phyloP scores from a whole-genome alignment of 1,140 invertebrate species.

The Drosophila chauvacae region DNA sequence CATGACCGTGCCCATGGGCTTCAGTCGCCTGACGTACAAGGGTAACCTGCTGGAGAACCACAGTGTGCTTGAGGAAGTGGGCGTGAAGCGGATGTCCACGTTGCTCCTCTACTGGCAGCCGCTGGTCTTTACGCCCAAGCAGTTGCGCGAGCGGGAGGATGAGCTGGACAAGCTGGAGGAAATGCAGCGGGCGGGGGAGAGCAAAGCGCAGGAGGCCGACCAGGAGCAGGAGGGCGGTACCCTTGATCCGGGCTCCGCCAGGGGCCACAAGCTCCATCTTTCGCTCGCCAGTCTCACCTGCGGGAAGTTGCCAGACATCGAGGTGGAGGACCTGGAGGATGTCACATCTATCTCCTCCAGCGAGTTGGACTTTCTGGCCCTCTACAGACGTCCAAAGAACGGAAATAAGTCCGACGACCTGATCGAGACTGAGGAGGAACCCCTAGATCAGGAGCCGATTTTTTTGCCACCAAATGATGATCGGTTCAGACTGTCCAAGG shows the following conservation, averaged over 20 bases:
- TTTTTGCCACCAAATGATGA: not conserved
- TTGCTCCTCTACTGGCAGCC: slow-evolving; percentile 65
- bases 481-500: not conserved
- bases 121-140: slow-evolving; percentile 54
- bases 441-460: not conserved
- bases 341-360: slow-evolving; percentile 27
- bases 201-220: slow-evolving; percentile 6
- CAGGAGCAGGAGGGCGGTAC: slow-evolving; percentile 1
- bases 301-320: slow-evolving; percentile 8
- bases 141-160: slow-evolving; percentile 55
- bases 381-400: slow-evolving; percentile 24
- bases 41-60: slow-evolving; percentile 49
- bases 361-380: slow-evolving; percentile 52
- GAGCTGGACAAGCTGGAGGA: slow-evolving; percentile 56
- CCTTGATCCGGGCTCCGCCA: not conserved
- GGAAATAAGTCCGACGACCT: slow-evolving; percentile 8
- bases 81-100: slow-evolving; percentile 60
- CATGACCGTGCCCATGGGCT: slow-evolving; percentile 65
- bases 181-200: slow-evolving; percentile 19
- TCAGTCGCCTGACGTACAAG: slow-evolving; percentile 65
- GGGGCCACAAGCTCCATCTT: not conserved
- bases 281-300: slow-evolving; percentile 10
- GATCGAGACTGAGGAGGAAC: not conserved
- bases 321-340: slow-evolving; percentile 27
- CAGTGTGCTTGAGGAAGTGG: slow-evolving; percentile 54